Evolutionary conservation across 2,113 vertebrate genomes (phyloP), one percentile per base, ranked within the genome.

Genomic region (Mastomys coucha): DNA sequence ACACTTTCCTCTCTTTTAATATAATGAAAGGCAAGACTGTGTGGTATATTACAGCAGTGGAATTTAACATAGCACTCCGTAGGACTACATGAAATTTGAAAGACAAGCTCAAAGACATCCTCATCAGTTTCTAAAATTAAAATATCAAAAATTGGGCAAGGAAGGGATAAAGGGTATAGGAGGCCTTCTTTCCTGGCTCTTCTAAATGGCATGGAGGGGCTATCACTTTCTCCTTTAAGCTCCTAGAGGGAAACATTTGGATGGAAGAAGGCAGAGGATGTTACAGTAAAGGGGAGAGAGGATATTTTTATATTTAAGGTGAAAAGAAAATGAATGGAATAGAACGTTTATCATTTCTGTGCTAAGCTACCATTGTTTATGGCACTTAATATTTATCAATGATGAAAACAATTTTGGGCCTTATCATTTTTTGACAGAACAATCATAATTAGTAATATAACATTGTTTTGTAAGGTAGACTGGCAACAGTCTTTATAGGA

Each of bases 31-130:
- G 60, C 28, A 20, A 42, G 33, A 85, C 33, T 28, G 53, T 56
- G 89, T 33, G 51, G 90, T 65, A 87, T 24, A 94, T 87, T 91
- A 93, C 5, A 91, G 53, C 76, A 91, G 11, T 92, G 86, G 36
- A 75, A 96, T 16, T 60, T 87, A 89, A 85, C 49, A 73, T 2
- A 53, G 69, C 28, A 94, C n/a, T 88, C 31, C 51, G 72, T 72
- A 39, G 67, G 24, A 88, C n/a, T 67, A 91, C 13, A 42, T 20
- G 49, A 14, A 89, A 63, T 94, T 94, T 91, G 89, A 95, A 96
- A 95, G 77, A 94, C 24, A 95, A 94, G 10, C 36, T 22, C 45
- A 95, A 95, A 78, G 56, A 96, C 70, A 93, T 94, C 70, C 20
- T 72, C 49, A 72, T 72, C 51, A 39, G 45, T 72, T 88, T 86